phyloP scores from a whole-genome alignment of 2,888 invertebrate genomes.

The Ferrisia virgata region DNA sequence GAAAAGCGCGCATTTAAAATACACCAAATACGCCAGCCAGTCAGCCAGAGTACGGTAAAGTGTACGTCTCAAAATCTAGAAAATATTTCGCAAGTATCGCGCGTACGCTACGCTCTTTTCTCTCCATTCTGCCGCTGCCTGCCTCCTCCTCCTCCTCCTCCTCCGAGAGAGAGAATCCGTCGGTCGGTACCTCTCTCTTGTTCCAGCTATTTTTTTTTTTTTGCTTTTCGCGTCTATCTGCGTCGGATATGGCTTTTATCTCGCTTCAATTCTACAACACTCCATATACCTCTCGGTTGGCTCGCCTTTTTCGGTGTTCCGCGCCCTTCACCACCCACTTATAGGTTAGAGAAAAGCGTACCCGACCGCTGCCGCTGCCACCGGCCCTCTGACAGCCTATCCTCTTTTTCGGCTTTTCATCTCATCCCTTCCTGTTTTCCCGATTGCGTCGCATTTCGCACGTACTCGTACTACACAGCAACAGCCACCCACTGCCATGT shows the following conservation, averaged over 20 bases:
- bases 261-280: neutral
- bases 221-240: neutral
- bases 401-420: constrained; percentile 1
- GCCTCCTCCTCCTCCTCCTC: too few relatives aligned
- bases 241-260: neutral
- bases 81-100: neutral
- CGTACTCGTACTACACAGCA: too few relatives aligned
- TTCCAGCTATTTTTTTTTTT: too few relatives aligned
- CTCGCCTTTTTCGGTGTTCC: neutral
- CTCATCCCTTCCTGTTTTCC: constrained; percentile 31
- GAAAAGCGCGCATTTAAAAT: neutral
- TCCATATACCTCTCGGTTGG: neutral
- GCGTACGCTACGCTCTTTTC: neutral
- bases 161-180: neutral
- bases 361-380: neutral
- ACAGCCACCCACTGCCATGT: neutral
- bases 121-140: neutral
- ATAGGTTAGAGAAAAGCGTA: neutral
- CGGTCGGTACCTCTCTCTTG: neutral
- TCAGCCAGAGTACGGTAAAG: neutral
- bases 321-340: neutral
- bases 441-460: constrained; percentile 22
- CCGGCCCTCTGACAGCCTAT: neutral
- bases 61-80: neutral
- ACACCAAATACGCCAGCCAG: neutral